These are phyloP conservation scores for Sthenelais limicola DNA, from an alignment of 2,888 invertebrate species.

Conservation along the genomic window DNA sequence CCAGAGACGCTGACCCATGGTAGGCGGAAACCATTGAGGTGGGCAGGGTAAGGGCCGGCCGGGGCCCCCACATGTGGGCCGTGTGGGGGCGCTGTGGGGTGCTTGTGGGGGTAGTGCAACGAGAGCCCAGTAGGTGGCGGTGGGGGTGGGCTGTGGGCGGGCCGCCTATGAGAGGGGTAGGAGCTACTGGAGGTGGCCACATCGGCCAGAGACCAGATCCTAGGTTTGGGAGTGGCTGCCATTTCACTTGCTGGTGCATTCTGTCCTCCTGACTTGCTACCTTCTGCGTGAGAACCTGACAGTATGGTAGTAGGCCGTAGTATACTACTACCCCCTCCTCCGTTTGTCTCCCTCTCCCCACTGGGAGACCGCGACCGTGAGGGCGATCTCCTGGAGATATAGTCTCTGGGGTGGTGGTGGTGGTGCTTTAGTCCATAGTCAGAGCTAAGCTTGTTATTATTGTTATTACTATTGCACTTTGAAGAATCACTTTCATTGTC, in stretches of 20 bases:
- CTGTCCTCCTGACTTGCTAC: neutral
- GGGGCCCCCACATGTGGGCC: slow-evolving; percentile 15
- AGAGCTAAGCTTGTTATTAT: neutral
- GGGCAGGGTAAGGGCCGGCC: slow-evolving; percentile 24
- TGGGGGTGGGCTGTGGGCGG: slow-evolving; percentile 27
- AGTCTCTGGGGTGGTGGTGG: too few species aligned
- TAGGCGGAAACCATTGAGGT: slow-evolving; percentile 30
- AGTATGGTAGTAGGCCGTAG: too few species aligned
- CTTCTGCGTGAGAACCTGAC: too few species aligned
- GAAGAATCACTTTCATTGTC: neutral
- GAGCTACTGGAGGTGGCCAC: slow-evolving; percentile 25
- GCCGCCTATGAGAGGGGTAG: neutral
- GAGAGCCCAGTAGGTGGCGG: slow-evolving; percentile 38
- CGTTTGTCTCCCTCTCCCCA: too few species aligned
- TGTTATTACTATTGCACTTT: slow-evolving; percentile 29
- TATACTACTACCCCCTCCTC: too few species aligned
- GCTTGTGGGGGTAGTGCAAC: slow-evolving; percentile 32
- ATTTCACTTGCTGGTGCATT: slow-evolving; percentile 11
- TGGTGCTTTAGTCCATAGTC: too few species aligned
- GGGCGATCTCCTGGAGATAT: too few species aligned
- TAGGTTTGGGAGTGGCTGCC: slow-evolving; percentile 22
- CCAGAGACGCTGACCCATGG: slow-evolving; percentile 25
- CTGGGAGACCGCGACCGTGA: too few species aligned
- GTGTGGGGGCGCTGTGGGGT: slow-evolving; percentile 26
- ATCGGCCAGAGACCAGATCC: slow-evolving; percentile 35